Percentiles rank a stretch among this genome's conserved stretches.
Evolutionary conservation across 1,140 invertebrate genomes (phyloP).

Genomic region (Diabrotica virgifera): DNA sequence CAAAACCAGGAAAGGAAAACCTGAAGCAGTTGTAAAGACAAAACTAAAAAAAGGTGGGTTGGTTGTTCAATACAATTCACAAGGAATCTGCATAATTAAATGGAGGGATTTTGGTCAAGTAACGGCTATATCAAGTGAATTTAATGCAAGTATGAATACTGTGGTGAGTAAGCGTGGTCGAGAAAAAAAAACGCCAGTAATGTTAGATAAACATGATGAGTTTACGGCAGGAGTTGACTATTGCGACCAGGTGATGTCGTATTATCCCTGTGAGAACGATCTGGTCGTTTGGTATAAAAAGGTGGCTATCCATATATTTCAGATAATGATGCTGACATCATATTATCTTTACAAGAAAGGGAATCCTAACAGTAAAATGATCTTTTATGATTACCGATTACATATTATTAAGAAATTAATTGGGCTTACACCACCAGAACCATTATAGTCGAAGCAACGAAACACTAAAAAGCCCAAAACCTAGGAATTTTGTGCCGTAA

Average conservation of each 20-base stretch:
- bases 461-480: no score
- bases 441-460: no score
- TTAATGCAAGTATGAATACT: no score
- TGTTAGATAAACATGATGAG: conserved; percentile 26
- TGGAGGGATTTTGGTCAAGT: conserved; percentile 14
- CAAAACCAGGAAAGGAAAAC: conserved; percentile 31
- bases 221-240: conserved; percentile 25
- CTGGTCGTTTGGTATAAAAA: conserved; percentile 29
- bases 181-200: conserved; percentile 14
- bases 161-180: conserved; percentile 13
- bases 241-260: conserved; percentile 25
- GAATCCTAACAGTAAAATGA: no score
- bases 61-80: conserved; percentile 9
- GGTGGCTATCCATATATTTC: conserved; percentile 27
- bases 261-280: conserved; percentile 28
- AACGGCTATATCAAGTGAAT: conserved; percentile 20
- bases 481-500: no score
- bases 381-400: no score
- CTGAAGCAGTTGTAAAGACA: conserved; percentile 14
- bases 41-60: conserved; percentile 21
- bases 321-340: conserved; percentile 27
- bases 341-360: conserved; percentile 15
- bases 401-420: no score
- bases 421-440: no score
- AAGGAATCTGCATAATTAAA: conserved; percentile 19